Percentiles rank a stretch among this genome's conserved stretches.
Conservation (phyloP, 2,797 vertebrate genomes). For the Dryobates pubescens region DNA sequence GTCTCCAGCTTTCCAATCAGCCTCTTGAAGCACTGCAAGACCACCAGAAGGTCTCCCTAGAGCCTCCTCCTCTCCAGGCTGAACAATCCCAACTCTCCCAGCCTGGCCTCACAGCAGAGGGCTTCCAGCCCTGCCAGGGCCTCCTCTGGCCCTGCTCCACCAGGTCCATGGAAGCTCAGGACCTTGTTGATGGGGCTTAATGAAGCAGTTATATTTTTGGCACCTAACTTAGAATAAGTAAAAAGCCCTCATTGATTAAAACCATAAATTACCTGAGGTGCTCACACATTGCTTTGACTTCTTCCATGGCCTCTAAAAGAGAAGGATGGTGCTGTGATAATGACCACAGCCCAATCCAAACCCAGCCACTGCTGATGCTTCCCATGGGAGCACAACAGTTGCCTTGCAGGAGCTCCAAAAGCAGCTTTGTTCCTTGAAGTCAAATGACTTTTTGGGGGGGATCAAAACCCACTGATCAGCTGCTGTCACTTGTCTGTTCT, state of each 20-base stretch:
- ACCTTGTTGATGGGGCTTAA: neutral
- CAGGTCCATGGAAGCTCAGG: too few species aligned
- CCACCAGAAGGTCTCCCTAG: too few species aligned
- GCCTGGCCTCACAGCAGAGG: too few species aligned
- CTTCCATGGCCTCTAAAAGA: neutral
- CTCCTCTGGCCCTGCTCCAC: too few species aligned
- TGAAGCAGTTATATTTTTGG: neutral
- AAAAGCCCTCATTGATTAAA: too few species aligned
- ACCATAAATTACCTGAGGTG: neutral
- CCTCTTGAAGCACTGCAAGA: too few species aligned
- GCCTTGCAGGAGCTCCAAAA: neutral
- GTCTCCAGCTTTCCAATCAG: too few species aligned
- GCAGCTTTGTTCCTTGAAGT: neutral
- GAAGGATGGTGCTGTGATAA: neutral
- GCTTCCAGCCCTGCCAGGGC: too few species aligned
- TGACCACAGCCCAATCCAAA: neutral
- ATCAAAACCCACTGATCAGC: neutral
- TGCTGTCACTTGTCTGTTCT: neutral
- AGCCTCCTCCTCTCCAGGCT: too few species aligned
- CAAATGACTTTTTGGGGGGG: neutral
- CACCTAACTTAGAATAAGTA: neutral
- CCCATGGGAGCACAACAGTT: neutral
- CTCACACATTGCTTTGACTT: neutral
- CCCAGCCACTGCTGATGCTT: neutral
- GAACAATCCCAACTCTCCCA: too few species aligned